phyloP scores from a whole-genome alignment of 2,113 vertebrate species.

The Sorex fumeus region DNA sequence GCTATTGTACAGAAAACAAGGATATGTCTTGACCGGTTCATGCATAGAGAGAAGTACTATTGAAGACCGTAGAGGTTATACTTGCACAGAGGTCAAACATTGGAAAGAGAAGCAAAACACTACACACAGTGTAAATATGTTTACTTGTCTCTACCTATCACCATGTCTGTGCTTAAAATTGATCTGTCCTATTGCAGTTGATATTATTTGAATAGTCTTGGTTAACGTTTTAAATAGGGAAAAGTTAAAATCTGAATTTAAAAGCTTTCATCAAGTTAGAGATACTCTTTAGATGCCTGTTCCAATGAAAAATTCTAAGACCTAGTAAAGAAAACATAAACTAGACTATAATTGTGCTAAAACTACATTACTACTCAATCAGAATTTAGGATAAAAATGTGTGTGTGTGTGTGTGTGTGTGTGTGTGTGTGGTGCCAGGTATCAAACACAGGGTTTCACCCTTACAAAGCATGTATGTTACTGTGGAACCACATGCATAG shows the following conservation, averaged over 20 bases:
- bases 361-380: neutral
- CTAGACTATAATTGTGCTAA: slow-evolving; percentile 43
- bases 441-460: too few relatives aligned
- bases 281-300: slow-evolving; percentile 15
- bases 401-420: too few relatives aligned
- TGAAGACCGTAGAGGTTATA: neutral
- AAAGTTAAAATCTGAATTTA: slow-evolving; percentile 63
- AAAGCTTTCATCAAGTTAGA: slow-evolving; percentile 17
- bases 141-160: neutral
- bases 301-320: slow-evolving; percentile 35
- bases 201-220: neutral
- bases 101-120: neutral
- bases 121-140: neutral
- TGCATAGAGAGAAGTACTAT: neutral
- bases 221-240: neutral
- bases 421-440: too few relatives aligned
- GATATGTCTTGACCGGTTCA: neutral
- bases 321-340: slow-evolving; percentile 39
- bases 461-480: too few relatives aligned
- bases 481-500: too few relatives aligned
- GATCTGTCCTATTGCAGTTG: neutral
- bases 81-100: neutral
- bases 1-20: neutral
- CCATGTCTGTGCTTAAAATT: neutral
- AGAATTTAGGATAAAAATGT: too few relatives aligned